Base-by-base conservation (phyloP, 2,113 vertebrate genomes). In the Labrus mixtus region DNA sequence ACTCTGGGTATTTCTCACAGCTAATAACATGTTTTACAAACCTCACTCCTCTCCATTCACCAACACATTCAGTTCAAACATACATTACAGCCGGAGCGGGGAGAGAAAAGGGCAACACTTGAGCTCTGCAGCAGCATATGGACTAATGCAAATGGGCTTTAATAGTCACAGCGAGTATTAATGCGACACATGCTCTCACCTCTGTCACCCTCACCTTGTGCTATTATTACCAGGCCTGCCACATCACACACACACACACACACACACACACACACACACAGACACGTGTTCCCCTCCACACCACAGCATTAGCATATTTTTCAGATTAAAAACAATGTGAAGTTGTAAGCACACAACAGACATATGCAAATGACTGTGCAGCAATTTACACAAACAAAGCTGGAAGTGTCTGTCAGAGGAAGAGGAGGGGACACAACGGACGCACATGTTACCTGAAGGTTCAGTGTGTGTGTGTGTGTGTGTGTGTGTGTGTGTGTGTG, bases 331-430 rank as follows among this genome's bases (percentile, higher is more conserved):
- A 89, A 90, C 91, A 90, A 90, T 83, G 85, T 81, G 85, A 83
- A 90, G 75, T 88, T 85, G 68, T 79, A 70, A 79, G 82, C 85
- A 65, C 76, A 53, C 71, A 77, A 79, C 80, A 76, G 86, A 87
- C 86, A 66, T 83, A 91, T 91, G 91, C 89, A 91, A 92, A 92
- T 92, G 69, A 71, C 43, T 63, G 25, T 16, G 74, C 82, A 55
- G 87, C 88, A 91, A 90, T 91, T 90, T 90, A 80, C 73, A 87
- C 84, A 90, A 88, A 91, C 90, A 89, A 92, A 89, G 79, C 83
- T 79, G 81, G 23, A 16, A 84, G 77, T 69, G 8, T 11, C 76
- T 69, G 82, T 74, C 64, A 66, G 19, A 23, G 56, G 73, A 81
- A 76, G 79, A 50, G 48, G 53, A 62, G 17, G 16, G 16, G 67